These are phyloP conservation scores for Nothocercus julius DNA, from an alignment of 2,113 vertebrate species.

Conservation along the genomic window DNA sequence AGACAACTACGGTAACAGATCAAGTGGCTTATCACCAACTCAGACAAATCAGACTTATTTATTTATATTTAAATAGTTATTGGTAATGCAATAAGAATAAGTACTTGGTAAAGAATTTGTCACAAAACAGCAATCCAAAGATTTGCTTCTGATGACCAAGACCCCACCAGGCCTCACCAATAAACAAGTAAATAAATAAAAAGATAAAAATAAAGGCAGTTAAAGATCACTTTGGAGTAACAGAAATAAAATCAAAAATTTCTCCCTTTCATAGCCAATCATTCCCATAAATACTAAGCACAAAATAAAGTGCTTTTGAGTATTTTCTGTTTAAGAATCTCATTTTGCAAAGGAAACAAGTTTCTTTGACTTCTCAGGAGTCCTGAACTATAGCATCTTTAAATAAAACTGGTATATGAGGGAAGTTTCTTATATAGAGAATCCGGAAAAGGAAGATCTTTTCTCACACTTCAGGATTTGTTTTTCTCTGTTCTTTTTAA, in stretches of 20 bases:
- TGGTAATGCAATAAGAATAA: background rate
- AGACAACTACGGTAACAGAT: rapidly evolving
- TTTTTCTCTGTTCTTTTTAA: rapidly evolving
- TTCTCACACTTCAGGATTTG: background rate
- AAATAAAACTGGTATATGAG: background rate
- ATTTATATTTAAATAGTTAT: background rate
- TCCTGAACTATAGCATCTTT: background rate
- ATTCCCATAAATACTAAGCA: background rate
- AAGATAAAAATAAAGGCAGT: background rate
- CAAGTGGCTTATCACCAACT: background rate
- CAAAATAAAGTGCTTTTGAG: background rate
- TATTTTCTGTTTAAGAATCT: background rate
- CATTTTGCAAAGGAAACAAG: background rate
- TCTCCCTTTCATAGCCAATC: background rate
- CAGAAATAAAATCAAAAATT: background rate
- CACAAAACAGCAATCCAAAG: background rate
- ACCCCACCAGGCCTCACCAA: background rate
- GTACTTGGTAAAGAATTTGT: background rate
- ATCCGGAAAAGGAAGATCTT: background rate
- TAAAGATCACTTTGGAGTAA: background rate
- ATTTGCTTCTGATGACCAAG: background rate
- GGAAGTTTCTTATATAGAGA: background rate
- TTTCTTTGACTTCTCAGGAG: background rate
- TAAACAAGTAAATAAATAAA: no score
- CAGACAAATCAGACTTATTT: background rate